Base-by-base conservation (phyloP, 1,140 invertebrate genomes). In the Rhagoletis pomonella region DNA sequence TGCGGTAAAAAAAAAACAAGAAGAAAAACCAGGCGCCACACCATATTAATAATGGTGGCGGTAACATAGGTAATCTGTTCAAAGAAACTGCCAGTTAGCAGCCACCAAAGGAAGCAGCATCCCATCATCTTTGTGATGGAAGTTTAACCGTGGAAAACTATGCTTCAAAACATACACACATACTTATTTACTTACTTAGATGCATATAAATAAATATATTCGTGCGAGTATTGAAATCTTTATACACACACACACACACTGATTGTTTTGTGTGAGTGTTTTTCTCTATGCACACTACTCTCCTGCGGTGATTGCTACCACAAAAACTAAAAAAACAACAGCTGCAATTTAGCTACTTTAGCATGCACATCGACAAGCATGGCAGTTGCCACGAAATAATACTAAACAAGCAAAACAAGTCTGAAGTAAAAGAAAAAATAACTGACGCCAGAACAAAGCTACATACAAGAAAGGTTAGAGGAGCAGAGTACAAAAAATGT, bases 51-150 rank as follows among this genome's bases (percentile, higher is more conserved):
- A 81, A 81, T 81, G 47, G 73, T 50, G 73, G 47, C 47, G 73
- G 47, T 81, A 81, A 81, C 73, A 81, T 81, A 81, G 73, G 73
- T 81, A 81, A 81, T 81, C 73, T 81, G 73, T 81, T 47, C 55
- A 81, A 81, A 44, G 39, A 44, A 73, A 81, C 73, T 55, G 47
- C 73, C 44, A 81, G 73, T 55, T 50, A n/a, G 47, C 44, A 29
- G 50, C 73, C 47, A 81, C 67, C 19, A 69, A 3, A 55, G 12
- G 67, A 5, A 58, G 73, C 44, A 73, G n/a, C 60, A 62, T 62
- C 60, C 9, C 50, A 39, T 19, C 5, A 19, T 10, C 64, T 10
- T 42, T 42, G 14, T 4, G 39, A 47, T 44, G 67, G 67, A 73
- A 73, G 67, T 47, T 42, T 73, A 44, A 12, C 3, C 67, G 39